phyloP scores from a whole-genome alignment of 92 coral and sea anemone species.

The Epizoanthus stellaris region DNA sequence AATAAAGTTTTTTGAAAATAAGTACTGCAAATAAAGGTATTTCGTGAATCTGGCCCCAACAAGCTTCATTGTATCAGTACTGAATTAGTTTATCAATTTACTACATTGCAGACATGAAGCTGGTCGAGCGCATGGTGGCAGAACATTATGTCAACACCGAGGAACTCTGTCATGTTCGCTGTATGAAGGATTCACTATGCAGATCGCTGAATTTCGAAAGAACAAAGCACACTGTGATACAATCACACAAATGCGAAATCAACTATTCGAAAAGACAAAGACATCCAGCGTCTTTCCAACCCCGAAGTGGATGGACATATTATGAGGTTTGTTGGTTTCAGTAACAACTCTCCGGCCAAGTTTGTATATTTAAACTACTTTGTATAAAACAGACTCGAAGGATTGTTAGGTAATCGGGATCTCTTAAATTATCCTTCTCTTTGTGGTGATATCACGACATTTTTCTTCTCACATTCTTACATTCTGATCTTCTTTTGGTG shows the following conservation, averaged over 20 bases:
- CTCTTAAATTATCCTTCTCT: too few relatives aligned
- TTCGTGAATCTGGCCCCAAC: too few relatives aligned
- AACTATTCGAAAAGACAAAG: constrained; percentile 15
- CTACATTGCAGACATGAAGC: background rate
- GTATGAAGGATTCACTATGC: constrained; percentile 16
- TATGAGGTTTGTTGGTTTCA: constrained; percentile 10
- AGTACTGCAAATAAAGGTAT: too few relatives aligned
- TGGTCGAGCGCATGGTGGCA: background rate
- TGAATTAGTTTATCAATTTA: background rate
- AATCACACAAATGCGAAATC: constrained; percentile 3
- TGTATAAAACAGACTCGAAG: too few relatives aligned
- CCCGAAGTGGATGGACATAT: constrained; percentile 29
- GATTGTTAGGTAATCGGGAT: too few relatives aligned
- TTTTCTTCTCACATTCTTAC: too few relatives aligned
- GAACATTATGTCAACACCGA: background rate
- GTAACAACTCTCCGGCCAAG: too few relatives aligned
- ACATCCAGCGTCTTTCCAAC: constrained; percentile 14
- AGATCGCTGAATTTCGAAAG: constrained; percentile 19
- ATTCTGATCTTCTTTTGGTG: too few relatives aligned
- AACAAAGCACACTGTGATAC: background rate
- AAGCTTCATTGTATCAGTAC: too few relatives aligned
- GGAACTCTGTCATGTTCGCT: background rate
- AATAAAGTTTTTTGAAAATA: too few relatives aligned
- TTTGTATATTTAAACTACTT: too few relatives aligned
- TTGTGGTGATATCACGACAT: too few relatives aligned